Percentiles rank a stretch among this genome's conserved stretches.
Conservation (phyloP, 2,797 vertebrate genomes). For the Luscinia luscinia region DNA sequence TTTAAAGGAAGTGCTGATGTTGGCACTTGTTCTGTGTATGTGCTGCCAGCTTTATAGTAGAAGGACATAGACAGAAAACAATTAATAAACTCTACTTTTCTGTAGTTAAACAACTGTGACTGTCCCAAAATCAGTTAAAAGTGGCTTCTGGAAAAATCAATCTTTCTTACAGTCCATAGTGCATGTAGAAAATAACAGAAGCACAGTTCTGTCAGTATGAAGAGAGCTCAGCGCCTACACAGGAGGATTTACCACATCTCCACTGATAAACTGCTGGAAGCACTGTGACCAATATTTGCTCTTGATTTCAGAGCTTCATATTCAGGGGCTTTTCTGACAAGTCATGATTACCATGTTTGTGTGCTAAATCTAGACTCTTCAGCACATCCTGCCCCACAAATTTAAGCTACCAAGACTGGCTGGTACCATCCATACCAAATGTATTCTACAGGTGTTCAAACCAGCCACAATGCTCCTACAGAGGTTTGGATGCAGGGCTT, state of each 20-base stretch:
- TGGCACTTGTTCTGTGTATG: slow-evolving; percentile 5
- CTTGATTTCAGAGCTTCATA: not conserved
- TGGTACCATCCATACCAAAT: not conserved
- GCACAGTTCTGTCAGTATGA: not conserved
- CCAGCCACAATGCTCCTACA: not conserved
- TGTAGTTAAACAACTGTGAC: not conserved
- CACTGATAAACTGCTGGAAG: not conserved
- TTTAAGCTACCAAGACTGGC: not conserved
- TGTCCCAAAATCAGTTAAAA: not conserved
- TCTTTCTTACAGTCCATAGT: not conserved
- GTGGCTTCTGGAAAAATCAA: not conserved
- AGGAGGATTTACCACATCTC: not conserved
- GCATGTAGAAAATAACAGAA: not conserved
- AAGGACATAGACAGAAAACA: slow-evolving; percentile 18
- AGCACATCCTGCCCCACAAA: not conserved
- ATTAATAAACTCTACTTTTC: slow-evolving; percentile 33
- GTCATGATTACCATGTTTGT: not conserved
- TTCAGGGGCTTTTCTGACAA: not conserved
- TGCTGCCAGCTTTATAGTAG: slow-evolving; percentile 10
- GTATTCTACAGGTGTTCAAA: not conserved
- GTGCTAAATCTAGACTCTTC: not conserved
- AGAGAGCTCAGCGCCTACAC: not conserved
- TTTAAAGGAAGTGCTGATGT: slow-evolving; percentile 34
- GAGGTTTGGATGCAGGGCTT: not conserved
- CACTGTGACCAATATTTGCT: not conserved